These are phyloP conservation scores for Penaeus chinensis DNA, from an alignment of 1,140 invertebrate species.

Conservation along the genomic window DNA sequence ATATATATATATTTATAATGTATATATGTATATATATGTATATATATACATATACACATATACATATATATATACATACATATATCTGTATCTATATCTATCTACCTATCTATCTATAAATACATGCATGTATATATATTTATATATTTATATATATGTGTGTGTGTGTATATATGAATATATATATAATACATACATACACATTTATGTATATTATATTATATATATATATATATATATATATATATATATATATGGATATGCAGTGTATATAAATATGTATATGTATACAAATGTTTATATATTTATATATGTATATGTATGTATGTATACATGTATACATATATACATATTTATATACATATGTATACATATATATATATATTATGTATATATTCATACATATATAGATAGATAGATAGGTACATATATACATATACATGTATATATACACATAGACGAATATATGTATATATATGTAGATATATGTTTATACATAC, in stretches of 20 bases:
- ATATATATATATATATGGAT: conserved; percentile 2
- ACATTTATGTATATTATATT: not conserved
- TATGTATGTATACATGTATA: conserved; percentile 1
- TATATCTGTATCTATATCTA: not conserved
- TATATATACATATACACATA: not conserved
- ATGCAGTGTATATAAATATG: conserved; percentile 7
- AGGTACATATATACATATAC: not conserved
- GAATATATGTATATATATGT: not conserved
- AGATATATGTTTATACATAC: not conserved
- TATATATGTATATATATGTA: not conserved
- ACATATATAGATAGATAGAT: not conserved
- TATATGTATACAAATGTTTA: conserved; percentile 9
- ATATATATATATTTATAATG: too few species aligned
- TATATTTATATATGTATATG: conserved; percentile 4
- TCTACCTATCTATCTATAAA: not conserved
- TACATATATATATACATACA: conserved; percentile 1
- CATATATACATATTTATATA: not conserved
- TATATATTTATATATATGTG: too few species aligned
- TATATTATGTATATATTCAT: not conserved
- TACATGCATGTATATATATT: not conserved
- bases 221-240: not conserved
- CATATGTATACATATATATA: too few species aligned
- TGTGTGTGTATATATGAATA: too few species aligned
- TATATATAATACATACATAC: not conserved
- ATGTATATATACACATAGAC: not conserved